Evolutionary conservation across 2,113 vertebrate species (phyloP), one percentile per base, ranked within the genome.

Genomic region (Neoarius graeffei): DNA sequence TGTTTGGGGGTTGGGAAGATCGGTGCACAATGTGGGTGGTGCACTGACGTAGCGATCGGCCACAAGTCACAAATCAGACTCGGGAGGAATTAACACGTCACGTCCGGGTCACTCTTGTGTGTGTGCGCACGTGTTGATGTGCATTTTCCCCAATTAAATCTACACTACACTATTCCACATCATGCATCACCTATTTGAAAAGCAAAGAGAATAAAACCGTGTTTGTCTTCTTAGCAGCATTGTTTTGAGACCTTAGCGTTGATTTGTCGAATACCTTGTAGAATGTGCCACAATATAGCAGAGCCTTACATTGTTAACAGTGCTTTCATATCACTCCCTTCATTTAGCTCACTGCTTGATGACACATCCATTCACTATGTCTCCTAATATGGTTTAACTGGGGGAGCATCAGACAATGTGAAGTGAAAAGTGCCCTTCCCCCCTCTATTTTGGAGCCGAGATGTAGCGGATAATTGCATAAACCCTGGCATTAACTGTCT

Each of bases 1-100:
- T 94, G 96, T 97, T 0, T 1, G n/a, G 95, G 94, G 35, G 95
- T 97, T 96, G 95, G 95, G 95, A 96, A 95, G 96, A 95, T 94
- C 93, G 95, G 94, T 95, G 93, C 94, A 94, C 94, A 95, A 96
- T 96, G 93, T 94, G 15, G 14, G 48, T 27, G 15, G 42, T 54
- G 64, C 30, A 42, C 35, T 42, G 35, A 42, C 52, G 35, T 81
- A 20, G n/a, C 27, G 67, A 71, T 73, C 42, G 23, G 17, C 23
- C 8, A 81, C 60, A 42, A 27, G 27, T 20, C 83, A 10, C 50
- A 50, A 23, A 76, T 23, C 35, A 42, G 35, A 42, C 35, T 42
- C 35, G 35, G 35, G 3, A 42, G 35, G 35, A 42, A 42, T 76
- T 1, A 76, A 76, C 69, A 76, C 69, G 60, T 52, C 20, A 50